A percentile compares a stretch with the other conserved stretches of the same genome.
Conservation (phyloP, 2,113 vertebrate genomes). For the Tautogolabrus adspersus region DNA sequence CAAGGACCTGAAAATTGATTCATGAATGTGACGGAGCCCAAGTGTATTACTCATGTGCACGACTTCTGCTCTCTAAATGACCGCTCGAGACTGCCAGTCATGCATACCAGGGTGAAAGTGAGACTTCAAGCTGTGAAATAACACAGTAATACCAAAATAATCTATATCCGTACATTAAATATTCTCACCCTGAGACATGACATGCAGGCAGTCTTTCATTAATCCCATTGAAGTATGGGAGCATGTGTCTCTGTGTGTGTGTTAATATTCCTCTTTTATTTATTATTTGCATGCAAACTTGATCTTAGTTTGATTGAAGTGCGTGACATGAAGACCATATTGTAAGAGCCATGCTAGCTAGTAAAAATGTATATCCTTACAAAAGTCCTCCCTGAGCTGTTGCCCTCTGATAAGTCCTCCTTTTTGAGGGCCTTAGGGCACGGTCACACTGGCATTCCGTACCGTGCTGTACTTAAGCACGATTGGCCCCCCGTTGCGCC, state of each 20-base stretch:
- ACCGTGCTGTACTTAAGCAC: too few relatives aligned
- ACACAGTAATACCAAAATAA: conserved; percentile 29
- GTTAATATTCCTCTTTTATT: neutral
- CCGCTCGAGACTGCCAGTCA: conserved; percentile 24
- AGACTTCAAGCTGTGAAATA: conserved; percentile 42
- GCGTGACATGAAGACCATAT: too few relatives aligned
- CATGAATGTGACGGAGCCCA: conserved; percentile 24
- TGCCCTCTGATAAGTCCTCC: conserved; percentile 66
- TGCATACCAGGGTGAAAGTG: conserved; percentile 3
- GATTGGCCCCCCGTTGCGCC: neutral
- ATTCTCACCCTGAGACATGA: conserved; percentile 16
- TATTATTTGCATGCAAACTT: neutral
- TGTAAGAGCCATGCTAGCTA: neutral
- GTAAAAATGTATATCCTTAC: neutral
- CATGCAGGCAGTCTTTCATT: conserved; percentile 8
- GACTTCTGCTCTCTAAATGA: conserved; percentile 42
- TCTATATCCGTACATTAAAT: conserved; percentile 11
- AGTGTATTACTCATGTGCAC: conserved; percentile 39
- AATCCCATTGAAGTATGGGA: neutral
- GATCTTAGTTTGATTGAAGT: neutral
- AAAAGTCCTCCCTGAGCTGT: conserved; percentile 27
- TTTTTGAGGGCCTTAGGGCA: conserved; percentile 46
- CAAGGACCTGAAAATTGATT: conserved; percentile 47
- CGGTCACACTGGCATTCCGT: too few relatives aligned
- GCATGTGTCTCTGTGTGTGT: neutral